A percentile compares a stretch with the other conserved stretches of the same genome.
phyloP scores from a whole-genome alignment of 2,113 vertebrate species.

The Scolopax mira region DNA sequence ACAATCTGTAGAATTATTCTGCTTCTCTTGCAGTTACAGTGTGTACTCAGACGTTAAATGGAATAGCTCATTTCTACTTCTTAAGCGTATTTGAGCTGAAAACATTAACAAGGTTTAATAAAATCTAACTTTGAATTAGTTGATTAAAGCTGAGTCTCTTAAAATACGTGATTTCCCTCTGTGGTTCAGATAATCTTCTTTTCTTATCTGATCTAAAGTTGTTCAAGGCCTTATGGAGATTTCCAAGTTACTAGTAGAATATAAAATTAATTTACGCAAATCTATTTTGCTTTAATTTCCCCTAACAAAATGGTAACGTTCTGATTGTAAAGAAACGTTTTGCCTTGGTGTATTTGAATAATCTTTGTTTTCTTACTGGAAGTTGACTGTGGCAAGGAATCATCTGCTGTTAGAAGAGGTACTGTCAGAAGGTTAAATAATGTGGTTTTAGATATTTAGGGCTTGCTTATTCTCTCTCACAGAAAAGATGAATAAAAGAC shows the following conservation, averaged over 20 bases:
- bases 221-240: neutral
- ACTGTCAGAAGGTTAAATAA: neutral
- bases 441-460: neutral
- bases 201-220: slow-evolving; percentile 13
- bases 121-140: slow-evolving; percentile 17
- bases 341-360: neutral
- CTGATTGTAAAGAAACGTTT: neutral
- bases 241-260: neutral
- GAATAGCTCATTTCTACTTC: neutral
- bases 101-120: slow-evolving; percentile 2
- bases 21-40: neutral
- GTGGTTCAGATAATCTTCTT: slow-evolving; percentile 28
- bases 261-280: slow-evolving; percentile 4
- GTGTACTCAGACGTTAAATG: neutral
- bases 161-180: slow-evolving; percentile 29
- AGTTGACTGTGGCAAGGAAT: neutral
- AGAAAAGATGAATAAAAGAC: neutral
- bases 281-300: slow-evolving; percentile 15
- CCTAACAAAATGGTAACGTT: neutral
- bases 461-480: neutral
- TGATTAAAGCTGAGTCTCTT: slow-evolving; percentile 16
- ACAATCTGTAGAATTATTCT: neutral
- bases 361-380: neutral
- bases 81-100: neutral
- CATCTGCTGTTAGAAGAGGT: neutral